Evolutionary conservation across 2,888 invertebrate genomes (phyloP).

Genomic region (Andrena marginata): DNA sequence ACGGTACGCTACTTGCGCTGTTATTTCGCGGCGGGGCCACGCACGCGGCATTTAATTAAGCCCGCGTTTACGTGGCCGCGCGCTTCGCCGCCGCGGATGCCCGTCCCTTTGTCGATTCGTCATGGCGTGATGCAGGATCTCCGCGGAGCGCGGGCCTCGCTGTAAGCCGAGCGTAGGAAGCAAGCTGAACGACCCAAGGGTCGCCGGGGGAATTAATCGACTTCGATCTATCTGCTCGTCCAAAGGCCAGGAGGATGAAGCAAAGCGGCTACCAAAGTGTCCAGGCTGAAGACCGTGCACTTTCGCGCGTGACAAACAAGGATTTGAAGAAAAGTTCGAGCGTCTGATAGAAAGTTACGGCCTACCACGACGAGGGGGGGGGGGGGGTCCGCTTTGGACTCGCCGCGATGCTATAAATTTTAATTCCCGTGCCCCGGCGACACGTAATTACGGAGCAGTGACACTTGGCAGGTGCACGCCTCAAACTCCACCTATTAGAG

Average conservation of each 20-base stretch:
- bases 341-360: constrained; percentile 40
- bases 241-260: too few relatives aligned
- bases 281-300: constrained; percentile 10
- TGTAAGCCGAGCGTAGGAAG: too few relatives aligned
- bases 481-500: neutral
- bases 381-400: neutral
- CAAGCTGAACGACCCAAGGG: too few relatives aligned
- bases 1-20: constrained; percentile 13
- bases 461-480: neutral
- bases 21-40: constrained; percentile 1
- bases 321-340: constrained; percentile 36
- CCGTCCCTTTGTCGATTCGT: constrained; percentile 26
- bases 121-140: neutral
- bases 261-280: neutral
- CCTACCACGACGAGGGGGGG: neutral
- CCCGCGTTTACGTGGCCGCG: constrained; percentile 1
- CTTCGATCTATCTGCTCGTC: too few relatives aligned
- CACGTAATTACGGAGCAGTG: constrained; percentile 37
- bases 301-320: constrained; percentile 50
- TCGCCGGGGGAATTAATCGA: too few relatives aligned
- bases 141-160: neutral
- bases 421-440: constrained; percentile 20
- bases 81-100: neutral
- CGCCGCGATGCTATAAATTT: constrained; percentile 37
- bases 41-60: constrained; percentile 42